Base-by-base conservation (phyloP, 2,888 invertebrate species). In the Urechis unicinctus region DNA sequence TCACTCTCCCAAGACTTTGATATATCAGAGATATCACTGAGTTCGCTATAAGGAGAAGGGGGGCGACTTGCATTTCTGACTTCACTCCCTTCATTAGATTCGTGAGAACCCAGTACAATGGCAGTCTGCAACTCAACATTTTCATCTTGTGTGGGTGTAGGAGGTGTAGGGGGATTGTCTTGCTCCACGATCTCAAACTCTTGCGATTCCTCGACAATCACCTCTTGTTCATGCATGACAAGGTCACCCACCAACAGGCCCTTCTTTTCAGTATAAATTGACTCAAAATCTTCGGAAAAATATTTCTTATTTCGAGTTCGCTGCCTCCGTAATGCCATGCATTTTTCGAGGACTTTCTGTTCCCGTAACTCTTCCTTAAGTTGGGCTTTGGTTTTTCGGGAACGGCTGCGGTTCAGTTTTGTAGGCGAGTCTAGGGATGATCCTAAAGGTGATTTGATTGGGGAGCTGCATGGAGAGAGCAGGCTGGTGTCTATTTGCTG, bases 261-360 rank as follows among this genome's bases (percentile, higher is more conserved):
- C 43, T 59, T 68, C 63, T 58, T 62, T 29, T 68, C 67, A 9
- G 67, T 71, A 58, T 74, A 78, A 24, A 77, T 72, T 2, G 76
- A 74, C 17, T 71, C 69, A 61, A 75, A 78, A 55, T 79, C 78
- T 51, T 73, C 75, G 0, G 78, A 78, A 29, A 71, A 65, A 59
- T 77, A 78, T 58, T 73, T 69, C 45, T 66, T 70, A 62, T 77
- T 79, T 26, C 75, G 57, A 17, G 74, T 77, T 46, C 78, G 67
- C 55, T 74, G 73, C 22, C 78, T 57, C 36, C 77, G 60, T 42
- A 74, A 61, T 47, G 73, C 70, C 47, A 68, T 66, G 47, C 68
- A 67, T 52, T 72, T 71, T 63, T 74, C 75, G 66, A 68, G 60
- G 29, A 59, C 59, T 62, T 74, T 75, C 61, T 75, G 73, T 53